These are phyloP conservation scores for Sipha flava DNA, from an alignment of 1,140 invertebrate genomes.

Conservation along the genomic window DNA sequence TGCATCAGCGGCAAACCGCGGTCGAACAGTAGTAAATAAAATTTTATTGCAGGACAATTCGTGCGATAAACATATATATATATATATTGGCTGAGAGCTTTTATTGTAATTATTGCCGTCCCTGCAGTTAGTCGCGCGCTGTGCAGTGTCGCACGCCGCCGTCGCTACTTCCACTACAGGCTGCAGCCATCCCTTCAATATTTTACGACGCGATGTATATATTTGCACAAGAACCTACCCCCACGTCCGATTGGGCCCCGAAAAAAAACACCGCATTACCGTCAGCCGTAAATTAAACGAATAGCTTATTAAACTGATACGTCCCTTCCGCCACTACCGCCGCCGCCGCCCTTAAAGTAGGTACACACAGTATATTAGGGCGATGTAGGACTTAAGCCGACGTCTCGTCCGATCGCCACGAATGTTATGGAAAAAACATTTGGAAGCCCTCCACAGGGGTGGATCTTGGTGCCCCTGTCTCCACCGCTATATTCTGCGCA, in stretches of 20 bases:
- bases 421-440: neutral
- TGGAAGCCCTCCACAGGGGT: neutral
- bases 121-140: neutral
- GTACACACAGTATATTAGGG: neutral
- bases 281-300: constrained; percentile 29
- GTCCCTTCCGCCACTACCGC: neutral
- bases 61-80: constrained; percentile 2
- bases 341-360: neutral
- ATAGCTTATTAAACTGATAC: constrained; percentile 25
- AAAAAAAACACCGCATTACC: constrained; percentile 1
- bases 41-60: constrained; percentile 13
- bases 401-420: constrained; percentile 11
- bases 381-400: neutral
- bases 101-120: constrained; percentile 27
- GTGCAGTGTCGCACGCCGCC: neutral
- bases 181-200: neutral
- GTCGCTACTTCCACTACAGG: too few species aligned
- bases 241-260: neutral
- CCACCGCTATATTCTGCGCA: too few species aligned
- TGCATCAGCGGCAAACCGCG: neutral
- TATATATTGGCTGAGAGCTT: neutral
- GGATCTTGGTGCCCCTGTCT: too few species aligned
- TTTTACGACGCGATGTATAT: constrained; percentile 12
- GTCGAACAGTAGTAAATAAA: constrained; percentile 1
- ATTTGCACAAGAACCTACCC: neutral